A percentile compares a stretch with the other conserved stretches of the same genome.
Evolutionary conservation across 1,140 invertebrate genomes (phyloP).

Genomic region (Triops cancriformis): DNA sequence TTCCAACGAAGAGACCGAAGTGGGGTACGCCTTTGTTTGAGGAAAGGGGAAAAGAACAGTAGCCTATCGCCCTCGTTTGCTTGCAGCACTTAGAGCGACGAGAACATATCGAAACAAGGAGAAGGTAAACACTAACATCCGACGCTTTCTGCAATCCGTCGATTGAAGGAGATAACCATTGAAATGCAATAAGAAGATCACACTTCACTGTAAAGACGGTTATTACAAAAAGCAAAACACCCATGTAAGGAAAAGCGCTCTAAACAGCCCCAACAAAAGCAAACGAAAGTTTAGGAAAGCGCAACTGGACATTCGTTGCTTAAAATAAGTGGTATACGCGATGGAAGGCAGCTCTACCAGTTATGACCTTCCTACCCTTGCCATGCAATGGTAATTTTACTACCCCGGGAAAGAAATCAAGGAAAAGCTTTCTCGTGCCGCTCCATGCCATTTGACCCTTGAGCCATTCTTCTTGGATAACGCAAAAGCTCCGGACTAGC

Average conservation of each 20-base stretch:
- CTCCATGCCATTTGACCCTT: background rate
- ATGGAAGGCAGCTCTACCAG: background rate
- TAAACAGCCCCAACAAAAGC: background rate
- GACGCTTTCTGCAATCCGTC: background rate
- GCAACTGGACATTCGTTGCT: background rate
- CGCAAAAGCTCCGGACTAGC: background rate
- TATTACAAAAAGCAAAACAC: background rate
- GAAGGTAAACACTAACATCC: background rate
- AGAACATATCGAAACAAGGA: background rate
- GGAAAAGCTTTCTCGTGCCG: background rate
- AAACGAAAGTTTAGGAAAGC: background rate
- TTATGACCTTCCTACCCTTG: background rate
- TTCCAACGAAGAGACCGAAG: background rate
- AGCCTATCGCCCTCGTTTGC: background rate
- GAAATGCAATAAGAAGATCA: background rate
- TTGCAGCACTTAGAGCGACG: slow-evolving; percentile 15
- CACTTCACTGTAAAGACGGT: background rate
- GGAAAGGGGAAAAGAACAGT: background rate
- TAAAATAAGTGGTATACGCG: background rate
- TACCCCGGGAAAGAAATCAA: background rate
- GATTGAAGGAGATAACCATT: background rate
- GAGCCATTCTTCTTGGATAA: background rate
- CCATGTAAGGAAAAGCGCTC: background rate
- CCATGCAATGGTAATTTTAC: background rate
- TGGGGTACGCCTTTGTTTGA: background rate